Evolutionary conservation across 2,113 vertebrate genomes (phyloP).

Genomic region (Plestiodon gilberti): DNA sequence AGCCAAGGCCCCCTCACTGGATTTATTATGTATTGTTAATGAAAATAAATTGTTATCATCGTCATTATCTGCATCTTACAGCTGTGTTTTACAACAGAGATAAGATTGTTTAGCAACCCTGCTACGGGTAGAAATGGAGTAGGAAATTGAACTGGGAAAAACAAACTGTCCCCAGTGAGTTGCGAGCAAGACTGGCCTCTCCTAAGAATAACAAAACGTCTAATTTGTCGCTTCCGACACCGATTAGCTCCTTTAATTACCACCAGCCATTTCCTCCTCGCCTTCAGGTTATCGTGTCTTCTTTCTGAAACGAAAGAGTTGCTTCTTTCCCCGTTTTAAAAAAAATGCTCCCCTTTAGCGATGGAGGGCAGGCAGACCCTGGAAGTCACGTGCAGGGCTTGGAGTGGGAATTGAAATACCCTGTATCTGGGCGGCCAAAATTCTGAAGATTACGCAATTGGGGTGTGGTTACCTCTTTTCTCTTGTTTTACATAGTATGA

Average conservation of each 20-base stretch:
- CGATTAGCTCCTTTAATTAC: neutral
- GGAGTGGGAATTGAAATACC: neutral
- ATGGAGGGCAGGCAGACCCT: neutral
- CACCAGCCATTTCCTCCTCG: neutral
- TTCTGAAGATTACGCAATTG: too few relatives aligned
- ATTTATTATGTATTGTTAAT: too few relatives aligned
- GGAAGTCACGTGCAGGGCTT: neutral
- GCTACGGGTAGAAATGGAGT: too few relatives aligned
- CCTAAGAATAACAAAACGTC: neutral
- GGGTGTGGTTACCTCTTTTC: too few relatives aligned
- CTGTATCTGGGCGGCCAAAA: too few relatives aligned
- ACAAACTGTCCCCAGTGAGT: neutral
- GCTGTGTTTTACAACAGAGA: neutral
- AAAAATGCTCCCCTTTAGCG: neutral
- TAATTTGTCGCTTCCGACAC: slow-evolving; percentile 18
- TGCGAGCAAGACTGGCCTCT: neutral
- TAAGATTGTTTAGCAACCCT: neutral
- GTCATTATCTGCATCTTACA: too few relatives aligned
- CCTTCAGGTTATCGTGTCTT: neutral
- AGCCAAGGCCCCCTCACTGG: too few relatives aligned
- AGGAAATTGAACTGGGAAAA: neutral
- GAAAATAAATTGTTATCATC: too few relatives aligned
- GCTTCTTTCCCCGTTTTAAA: neutral
- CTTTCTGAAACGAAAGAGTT: neutral
- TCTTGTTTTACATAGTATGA: too few relatives aligned